These are phyloP conservation scores for Avahi laniger DNA, from an alignment of 2,797 vertebrate species.

Conservation along the genomic window DNA sequence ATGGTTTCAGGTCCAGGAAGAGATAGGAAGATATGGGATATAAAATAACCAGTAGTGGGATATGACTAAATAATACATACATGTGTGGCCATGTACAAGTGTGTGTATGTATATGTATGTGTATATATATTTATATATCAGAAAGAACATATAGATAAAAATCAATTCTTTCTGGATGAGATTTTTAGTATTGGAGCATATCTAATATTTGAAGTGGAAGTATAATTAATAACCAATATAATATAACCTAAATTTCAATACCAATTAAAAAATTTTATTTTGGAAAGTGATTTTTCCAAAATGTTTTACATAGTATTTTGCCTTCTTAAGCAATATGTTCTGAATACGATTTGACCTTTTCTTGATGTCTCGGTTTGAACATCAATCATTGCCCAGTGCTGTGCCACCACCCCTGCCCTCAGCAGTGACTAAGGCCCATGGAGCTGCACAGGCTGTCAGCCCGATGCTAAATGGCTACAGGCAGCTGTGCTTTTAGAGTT, in stretches of 20 bases:
- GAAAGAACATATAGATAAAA: background rate
- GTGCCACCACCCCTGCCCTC: background rate
- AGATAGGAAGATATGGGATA: background rate
- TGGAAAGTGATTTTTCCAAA: constrained; percentile 54
- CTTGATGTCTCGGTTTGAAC: constrained; percentile 49
- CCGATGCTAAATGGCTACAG: background rate
- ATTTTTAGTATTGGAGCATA: constrained; percentile 15
- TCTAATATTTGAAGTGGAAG: constrained; percentile 16
- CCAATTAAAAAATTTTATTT: constrained; percentile 28
- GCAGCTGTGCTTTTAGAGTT: background rate
- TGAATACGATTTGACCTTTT: constrained; percentile 57
- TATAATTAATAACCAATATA: constrained; percentile 14
- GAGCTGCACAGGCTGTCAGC: background rate
- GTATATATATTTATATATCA: background rate
- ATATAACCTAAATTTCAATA: background rate
- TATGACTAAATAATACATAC: background rate
- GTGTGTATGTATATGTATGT: background rate
- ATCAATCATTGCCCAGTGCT: constrained; percentile 23
- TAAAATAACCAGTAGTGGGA: background rate
- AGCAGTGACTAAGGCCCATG: background rate
- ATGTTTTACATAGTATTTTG: constrained; percentile 48
- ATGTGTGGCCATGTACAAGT: no score
- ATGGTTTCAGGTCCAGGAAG: background rate
- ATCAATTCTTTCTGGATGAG: background rate
- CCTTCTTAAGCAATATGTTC: constrained; percentile 67